Percentiles rank a stretch among this genome's conserved stretches.
These are phyloP conservation scores for Cyanistes caeruleus DNA, from an alignment of 2,113 vertebrate genomes.

Conservation along the genomic window DNA sequence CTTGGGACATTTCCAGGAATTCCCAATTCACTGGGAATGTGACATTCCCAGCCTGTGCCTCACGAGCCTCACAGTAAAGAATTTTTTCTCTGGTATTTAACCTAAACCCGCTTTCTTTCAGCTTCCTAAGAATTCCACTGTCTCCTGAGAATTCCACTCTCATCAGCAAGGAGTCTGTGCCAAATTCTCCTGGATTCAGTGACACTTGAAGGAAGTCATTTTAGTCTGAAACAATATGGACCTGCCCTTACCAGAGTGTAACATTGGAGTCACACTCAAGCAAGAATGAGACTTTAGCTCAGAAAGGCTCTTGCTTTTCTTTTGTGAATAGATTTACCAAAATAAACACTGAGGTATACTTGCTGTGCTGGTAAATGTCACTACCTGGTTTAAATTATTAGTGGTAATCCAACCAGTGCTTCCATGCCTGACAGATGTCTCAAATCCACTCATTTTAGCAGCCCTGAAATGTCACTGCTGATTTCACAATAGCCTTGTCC, in stretches of 20 bases:
- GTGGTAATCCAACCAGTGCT: not conserved
- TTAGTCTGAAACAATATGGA: not conserved
- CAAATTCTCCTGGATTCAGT: not conserved
- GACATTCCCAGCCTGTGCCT: not conserved
- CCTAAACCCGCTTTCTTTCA: not conserved
- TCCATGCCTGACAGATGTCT: not conserved
- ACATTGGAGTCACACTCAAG: not conserved
- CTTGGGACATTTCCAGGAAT: not conserved
- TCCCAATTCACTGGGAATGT: not conserved
- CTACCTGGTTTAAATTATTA: constrained; percentile 1
- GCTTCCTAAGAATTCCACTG: not conserved
- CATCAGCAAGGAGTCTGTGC: not conserved
- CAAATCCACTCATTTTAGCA: not conserved
- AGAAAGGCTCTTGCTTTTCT: not conserved
- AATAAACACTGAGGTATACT: not conserved
- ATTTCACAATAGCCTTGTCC: not conserved
- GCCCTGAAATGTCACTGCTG: not conserved
- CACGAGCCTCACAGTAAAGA: rapidly evolving
- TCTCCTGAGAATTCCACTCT: too few species aligned
- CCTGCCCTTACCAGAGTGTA: not conserved
- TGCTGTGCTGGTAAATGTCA: not conserved
- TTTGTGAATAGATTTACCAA: not conserved
- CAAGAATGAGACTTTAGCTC: not conserved
- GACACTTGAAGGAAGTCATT: not conserved
- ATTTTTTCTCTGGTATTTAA: not conserved